Evolutionary conservation across 2,797 vertebrate genomes (phyloP).

Genomic region (Gouania willdenowi): DNA sequence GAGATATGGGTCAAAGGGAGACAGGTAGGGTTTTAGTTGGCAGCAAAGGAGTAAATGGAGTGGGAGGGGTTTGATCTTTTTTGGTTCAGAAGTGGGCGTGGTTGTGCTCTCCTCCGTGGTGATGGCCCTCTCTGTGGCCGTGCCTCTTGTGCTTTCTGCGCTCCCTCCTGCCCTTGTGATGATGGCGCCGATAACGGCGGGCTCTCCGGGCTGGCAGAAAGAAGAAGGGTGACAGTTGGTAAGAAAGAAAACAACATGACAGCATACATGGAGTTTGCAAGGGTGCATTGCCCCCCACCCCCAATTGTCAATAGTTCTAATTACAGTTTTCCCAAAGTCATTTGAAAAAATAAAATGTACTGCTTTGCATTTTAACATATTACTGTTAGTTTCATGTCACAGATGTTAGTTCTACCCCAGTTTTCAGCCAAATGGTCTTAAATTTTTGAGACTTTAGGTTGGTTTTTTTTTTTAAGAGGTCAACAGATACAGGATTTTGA

Average conservation of each 20-base stretch:
- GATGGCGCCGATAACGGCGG: constrained; percentile 86
- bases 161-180: constrained; percentile 87
- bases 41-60: constrained; percentile 20
- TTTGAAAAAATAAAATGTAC: neutral
- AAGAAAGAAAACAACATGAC: neutral
- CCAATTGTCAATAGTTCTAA: too few species aligned
- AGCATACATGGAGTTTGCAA: too few species aligned
- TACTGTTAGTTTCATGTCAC: too few species aligned
- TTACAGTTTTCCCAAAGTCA: too few species aligned
- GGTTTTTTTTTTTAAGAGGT: too few species aligned
- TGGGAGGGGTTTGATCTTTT: constrained; percentile 7
- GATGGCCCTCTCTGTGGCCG: constrained; percentile 67
- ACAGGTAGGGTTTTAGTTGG: constrained; percentile 39
- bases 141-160: constrained; percentile 87
- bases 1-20: constrained; percentile 21
- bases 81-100: constrained; percentile 76
- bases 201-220: constrained; percentile 79
- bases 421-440: too few species aligned
- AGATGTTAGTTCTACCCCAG: too few species aligned
- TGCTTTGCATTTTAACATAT: too few species aligned
- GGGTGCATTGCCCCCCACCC: too few species aligned
- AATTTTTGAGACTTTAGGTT: too few species aligned
- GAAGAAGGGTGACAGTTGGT: constrained; percentile 1
- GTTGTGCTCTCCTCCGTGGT: constrained; percentile 62
- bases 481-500: too few species aligned